Evolutionary conservation across 2,113 vertebrate genomes (phyloP).

Genomic region (Oreotrochilus melanogaster): DNA sequence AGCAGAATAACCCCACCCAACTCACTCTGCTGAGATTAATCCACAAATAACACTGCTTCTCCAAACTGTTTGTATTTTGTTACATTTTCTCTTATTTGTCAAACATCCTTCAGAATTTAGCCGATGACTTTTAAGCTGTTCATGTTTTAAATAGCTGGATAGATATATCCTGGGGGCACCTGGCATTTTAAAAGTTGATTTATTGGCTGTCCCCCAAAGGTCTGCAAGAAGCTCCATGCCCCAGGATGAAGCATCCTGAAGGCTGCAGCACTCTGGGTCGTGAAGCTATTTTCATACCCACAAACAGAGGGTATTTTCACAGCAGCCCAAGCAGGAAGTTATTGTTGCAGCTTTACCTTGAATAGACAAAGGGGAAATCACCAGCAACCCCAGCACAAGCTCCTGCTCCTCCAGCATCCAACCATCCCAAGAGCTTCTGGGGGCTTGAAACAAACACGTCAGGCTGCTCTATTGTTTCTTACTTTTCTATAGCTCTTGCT

Average conservation of each 20-base stretch:
- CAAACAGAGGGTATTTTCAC: constrained; percentile 34
- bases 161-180: neutral
- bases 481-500: neutral
- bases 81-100: neutral
- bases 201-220: neutral
- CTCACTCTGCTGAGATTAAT: neutral
- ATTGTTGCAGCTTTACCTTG: constrained; percentile 45
- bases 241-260: neutral
- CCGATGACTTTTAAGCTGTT: neutral
- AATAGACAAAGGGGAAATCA: constrained; percentile 48
- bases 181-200: neutral
- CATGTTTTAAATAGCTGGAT: rapidly evolving
- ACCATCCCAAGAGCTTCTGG: neutral
- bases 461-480: neutral
- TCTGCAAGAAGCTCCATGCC: neutral
- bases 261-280: neutral
- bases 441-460: neutral
- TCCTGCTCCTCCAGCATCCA: neutral
- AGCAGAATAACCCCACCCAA: neutral
- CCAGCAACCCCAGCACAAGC: neutral
- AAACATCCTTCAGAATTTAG: neutral
- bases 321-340: constrained; percentile 28
- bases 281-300: neutral
- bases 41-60: neutral
- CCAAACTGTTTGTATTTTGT: neutral